Evolutionary conservation across 2,888 invertebrate species (phyloP), one percentile per base, ranked within the genome.

Genomic region (Meandrusa payeni): DNA sequence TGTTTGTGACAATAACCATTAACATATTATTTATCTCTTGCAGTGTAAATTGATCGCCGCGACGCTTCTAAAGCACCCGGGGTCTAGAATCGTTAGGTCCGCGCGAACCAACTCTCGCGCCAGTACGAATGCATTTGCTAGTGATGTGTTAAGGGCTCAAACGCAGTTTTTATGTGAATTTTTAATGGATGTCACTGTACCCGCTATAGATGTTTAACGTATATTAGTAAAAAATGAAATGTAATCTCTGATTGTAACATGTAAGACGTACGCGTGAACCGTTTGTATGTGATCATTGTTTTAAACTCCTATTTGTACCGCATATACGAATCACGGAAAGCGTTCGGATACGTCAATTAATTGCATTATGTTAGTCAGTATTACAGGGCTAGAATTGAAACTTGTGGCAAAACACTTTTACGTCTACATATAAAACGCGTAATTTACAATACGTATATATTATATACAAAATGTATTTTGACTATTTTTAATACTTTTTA

Each of bases 101-200:
- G 37, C 43, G 44, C 29, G 46, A 41, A 45, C 52, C 55, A 57
- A 57, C 62, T 56, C 2, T 26, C 47, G 47, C 51, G 54, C 41
- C 55, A 45, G 37, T 13, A 52, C 57, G 55, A 64, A 73, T 71
- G 78, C 79, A 77, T 82, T 79, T 77, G 57, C 32, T 69, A 69
- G 66, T 64, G 67, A 65, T 61, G 74, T 69, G 68, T 71, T 65
- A 56, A 70, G 75, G 81, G 82, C 83, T 81, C 85, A 81, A 83
- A 69, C 65, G 79, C 80, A 79, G 80, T 80, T 83, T 78, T 69
- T 76, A 76, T 78, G 77, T 78, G 80, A 79, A 73, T 80, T 74
- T 69, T 75, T 76, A 78, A 77, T 79, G 67, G 67, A 74, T 77
- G 72, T 76, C 64, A 63, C 54, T 64, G 52, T 58, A 59, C 57